phyloP scores from a whole-genome alignment of 2,797 vertebrate genomes.

The Morelia viridis region DNA sequence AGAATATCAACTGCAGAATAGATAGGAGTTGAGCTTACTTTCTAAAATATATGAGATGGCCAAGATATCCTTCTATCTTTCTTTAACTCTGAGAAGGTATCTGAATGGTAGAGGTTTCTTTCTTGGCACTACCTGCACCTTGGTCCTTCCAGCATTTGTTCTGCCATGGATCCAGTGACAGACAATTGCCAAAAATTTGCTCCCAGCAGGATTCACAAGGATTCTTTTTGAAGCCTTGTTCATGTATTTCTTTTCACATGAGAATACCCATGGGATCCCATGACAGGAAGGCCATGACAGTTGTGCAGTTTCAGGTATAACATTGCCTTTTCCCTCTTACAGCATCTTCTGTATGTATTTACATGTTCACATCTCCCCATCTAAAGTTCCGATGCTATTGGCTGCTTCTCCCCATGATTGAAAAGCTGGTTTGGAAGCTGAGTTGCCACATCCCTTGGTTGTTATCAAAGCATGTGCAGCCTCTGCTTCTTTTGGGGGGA shows the following conservation, averaged over 20 bases:
- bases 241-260: not conserved
- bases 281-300: not conserved
- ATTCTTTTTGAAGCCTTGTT: not conserved
- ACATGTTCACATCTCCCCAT: not conserved
- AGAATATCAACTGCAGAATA: not conserved
- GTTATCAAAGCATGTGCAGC: too few relatives aligned
- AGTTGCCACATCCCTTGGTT: too few relatives aligned
- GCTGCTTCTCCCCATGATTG: too few relatives aligned
- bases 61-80: not conserved
- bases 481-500: too few relatives aligned
- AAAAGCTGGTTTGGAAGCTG: too few relatives aligned
- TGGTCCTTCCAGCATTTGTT: not conserved
- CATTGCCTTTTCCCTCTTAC: not conserved
- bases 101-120: not conserved
- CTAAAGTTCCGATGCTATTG: not conserved
- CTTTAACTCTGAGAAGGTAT: not conserved
- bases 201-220: not conserved
- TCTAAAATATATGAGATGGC: not conserved
- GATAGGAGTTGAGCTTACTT: not conserved
- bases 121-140: not conserved
- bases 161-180: not conserved
- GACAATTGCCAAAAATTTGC: not conserved
- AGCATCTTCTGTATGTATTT: not conserved
- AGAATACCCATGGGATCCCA: not conserved
- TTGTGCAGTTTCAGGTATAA: not conserved